phyloP scores from a whole-genome alignment of 2,888 invertebrate genomes.

The Acrocyrtus sp. region DNA sequence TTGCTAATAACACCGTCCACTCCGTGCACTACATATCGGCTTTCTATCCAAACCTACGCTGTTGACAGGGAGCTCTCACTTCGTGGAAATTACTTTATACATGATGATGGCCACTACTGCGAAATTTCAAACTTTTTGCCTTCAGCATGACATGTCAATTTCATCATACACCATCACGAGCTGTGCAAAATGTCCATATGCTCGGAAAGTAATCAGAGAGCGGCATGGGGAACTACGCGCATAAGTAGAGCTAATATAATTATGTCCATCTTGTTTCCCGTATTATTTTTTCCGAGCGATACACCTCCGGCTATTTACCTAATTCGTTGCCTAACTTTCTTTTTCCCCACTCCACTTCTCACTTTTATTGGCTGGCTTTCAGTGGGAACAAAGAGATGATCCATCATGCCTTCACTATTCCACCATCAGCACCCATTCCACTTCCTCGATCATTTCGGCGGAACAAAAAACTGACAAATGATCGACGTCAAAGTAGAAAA shows the following conservation, averaged over 20 bases:
- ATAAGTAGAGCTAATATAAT: background rate
- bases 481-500: conserved; percentile 21
- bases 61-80: too few species aligned
- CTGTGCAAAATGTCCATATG: too few species aligned
- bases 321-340: background rate
- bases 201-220: too few species aligned
- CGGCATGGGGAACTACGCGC: too few species aligned
- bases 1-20: too few species aligned
- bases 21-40: too few species aligned
- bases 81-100: too few species aligned
- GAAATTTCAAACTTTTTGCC: too few species aligned
- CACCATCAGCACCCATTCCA: background rate
- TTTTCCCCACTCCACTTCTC: background rate
- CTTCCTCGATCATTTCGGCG: background rate
- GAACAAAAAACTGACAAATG: conserved; percentile 22
- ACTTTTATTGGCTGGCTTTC: background rate
- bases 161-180: too few species aligned
- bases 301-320: conserved; percentile 1
- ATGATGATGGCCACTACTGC: too few species aligned
- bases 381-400: background rate
- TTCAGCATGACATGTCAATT: too few species aligned
- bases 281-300: background rate
- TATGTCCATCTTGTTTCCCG: background rate
- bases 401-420: background rate
- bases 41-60: too few species aligned